Base-by-base conservation (phyloP, 2,113 vertebrate genomes). In the Passer montanus region DNA sequence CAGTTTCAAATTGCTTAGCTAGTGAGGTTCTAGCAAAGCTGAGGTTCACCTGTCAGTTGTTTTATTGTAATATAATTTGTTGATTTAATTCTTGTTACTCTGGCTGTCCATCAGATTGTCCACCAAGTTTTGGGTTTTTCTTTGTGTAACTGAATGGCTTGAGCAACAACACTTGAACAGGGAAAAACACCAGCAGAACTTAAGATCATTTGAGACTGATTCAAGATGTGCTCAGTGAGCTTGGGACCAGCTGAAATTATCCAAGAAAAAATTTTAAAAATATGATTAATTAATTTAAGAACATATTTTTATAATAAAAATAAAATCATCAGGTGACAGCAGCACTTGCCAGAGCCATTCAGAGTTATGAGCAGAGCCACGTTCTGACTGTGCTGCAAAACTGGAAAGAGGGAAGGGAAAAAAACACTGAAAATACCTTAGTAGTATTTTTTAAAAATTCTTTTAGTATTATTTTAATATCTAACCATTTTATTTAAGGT, bases 371-470 rank as follows among this genome's bases (percentile, higher is more conserved):
- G 23, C 35, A 84, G 22, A 27, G 35, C 41, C 16, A 10, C 39
- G 11, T 46, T 55, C 37, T 74, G 37, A 44, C 16, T 43, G 23
- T 35, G 9, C 31, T 75, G 47, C 43, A 52, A 67, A 72, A 60
- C 33, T 49, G 22, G 11, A 43, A 70, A 6, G 24, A 87, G 8
- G 14, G 4, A 67, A 19, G 8, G 17, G 11, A 10, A 58, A 13
- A 64, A 64, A 20, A 2, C 1, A 56, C 33, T 35, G 9, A 43
- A 49, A 16, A 17, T 22, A 30, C 6, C 13, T 62, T 4, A 24
- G 3, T 12, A 9, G 44, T 46, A 7, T 47, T 5, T 41, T n/a
- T 60, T 47, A 9, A 1, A 0, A 33, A n/a, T 81, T 58, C 0
- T 37, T 75, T 87, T 4, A 1, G 3, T 30, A 19, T 4, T 47